Evolutionary conservation across 2,888 invertebrate genomes (phyloP).

Genomic region (Ellobium chinense): DNA sequence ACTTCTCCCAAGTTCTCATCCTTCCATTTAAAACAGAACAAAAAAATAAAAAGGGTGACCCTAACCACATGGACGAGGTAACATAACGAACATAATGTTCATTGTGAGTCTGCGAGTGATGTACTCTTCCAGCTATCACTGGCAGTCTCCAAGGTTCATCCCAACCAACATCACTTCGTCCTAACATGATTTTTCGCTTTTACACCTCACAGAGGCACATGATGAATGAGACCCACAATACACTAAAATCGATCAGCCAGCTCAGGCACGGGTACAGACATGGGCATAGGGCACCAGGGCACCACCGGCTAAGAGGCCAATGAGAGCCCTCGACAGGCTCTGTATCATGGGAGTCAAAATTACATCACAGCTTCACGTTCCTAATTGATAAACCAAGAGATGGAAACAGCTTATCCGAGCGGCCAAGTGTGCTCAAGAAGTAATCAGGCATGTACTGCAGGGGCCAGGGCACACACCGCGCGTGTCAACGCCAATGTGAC

Average conservation of each 20-base stretch:
- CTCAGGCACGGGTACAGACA: constrained; percentile 2
- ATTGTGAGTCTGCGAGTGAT: too few species aligned
- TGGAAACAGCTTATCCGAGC: constrained; percentile 45
- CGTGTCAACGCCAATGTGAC: constrained; percentile 42
- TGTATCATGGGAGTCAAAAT: constrained; percentile 24
- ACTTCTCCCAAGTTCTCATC: too few species aligned
- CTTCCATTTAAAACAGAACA: too few species aligned
- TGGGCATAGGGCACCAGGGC: too few species aligned
- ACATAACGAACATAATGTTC: too few species aligned
- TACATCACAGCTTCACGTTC: constrained; percentile 37
- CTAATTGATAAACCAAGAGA: constrained; percentile 42
- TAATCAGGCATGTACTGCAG: constrained; percentile 33
- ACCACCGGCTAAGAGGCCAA: too few species aligned
- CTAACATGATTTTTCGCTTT: constrained; percentile 22
- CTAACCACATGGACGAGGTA: too few species aligned
- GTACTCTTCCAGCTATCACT: too few species aligned
- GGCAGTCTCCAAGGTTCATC: too few species aligned
- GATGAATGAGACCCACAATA: constrained; percentile 30
- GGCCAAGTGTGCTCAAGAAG: constrained; percentile 34
- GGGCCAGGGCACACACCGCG: constrained; percentile 36
- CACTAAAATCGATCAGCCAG: constrained; percentile 7
- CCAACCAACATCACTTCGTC: not conserved
- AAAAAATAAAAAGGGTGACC: too few species aligned
- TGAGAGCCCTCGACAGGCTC: too few species aligned
- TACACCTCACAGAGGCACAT: constrained; percentile 7